Conservation (phyloP, 2,888 invertebrate species). For the Eupsilia transversa region DNA sequence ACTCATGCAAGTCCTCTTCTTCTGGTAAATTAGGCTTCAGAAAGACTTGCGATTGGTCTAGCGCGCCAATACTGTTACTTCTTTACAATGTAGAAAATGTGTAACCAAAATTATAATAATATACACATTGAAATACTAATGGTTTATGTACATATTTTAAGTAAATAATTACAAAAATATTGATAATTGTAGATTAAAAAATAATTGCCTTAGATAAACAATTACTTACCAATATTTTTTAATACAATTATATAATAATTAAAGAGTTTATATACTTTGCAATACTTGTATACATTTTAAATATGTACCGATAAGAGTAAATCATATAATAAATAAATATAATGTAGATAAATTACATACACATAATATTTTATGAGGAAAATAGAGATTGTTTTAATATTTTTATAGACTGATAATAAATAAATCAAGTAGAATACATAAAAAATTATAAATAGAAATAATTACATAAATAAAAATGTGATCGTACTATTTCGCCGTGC, state of each 20-base stretch:
- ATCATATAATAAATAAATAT: slow-evolving; percentile 16
- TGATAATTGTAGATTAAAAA: not conserved
- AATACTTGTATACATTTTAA: not conserved
- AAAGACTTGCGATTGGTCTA: not conserved
- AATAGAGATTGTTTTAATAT: not conserved
- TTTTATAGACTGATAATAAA: not conserved
- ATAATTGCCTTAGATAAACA: not conserved
- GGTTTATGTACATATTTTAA: slow-evolving; percentile 26
- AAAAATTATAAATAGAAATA: not conserved
- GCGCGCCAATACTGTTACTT: not conserved
- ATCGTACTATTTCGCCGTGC: not conserved
- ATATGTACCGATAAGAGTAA: slow-evolving; percentile 31
- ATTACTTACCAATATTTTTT: not conserved
- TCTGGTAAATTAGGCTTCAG: not conserved
- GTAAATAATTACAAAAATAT: not conserved
- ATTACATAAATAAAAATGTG: not conserved
- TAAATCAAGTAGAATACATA: not conserved
- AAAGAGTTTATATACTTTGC: not conserved
- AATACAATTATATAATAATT: not conserved
- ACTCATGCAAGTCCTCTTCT: not conserved
- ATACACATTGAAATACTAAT: slow-evolving; percentile 19
- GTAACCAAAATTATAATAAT: slow-evolving; percentile 8
- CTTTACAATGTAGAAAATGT: not conserved
- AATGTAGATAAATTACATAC: not conserved
- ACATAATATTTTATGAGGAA: not conserved